Evolutionary conservation across 2,113 vertebrate genomes (phyloP), one percentile per base, ranked within the genome.

Genomic region (Calyptommatus sinebrachiatus): DNA sequence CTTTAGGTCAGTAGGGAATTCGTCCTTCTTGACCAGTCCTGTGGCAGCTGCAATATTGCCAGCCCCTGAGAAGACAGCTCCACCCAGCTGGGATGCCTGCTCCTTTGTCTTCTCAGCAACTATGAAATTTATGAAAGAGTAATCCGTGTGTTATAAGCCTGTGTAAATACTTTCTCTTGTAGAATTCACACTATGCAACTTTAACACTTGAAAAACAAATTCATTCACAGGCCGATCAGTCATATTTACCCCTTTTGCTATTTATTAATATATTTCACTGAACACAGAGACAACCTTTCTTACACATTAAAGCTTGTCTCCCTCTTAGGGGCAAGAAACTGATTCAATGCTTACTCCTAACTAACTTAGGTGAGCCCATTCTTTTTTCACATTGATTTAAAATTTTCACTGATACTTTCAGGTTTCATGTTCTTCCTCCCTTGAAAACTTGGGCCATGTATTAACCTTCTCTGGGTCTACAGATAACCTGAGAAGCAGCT

Each of bases 31-130:
- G 92, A 95, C 94, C 88, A 99, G 93, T 68, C 98, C 98, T 0
- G 98, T 99, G 87, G 98, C 98, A 0, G 97, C 97, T 0, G 95
- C 98, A 0, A 99, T 99, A 92, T 99, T 99, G 78, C 97, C 98
- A 0, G 96, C 96, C 0, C 96, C 96, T 0, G 96, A 94, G 85
- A 97, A 94, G 0, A 98, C 94, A 0, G 97, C 98, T 71, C 97
- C 98, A 0, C 97, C 97, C 85, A 97, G 91, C 71, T 97, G 95
- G 73, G 97, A 97, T 0, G 96, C 97, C 88, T 97, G 95, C 81
- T 97, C 97, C 94, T 97, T 98, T 21, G 98, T 99, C 91, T 97
- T 99, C 94, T 99, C 98, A 80, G 98, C 98, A 96, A 99, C 98
- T 99, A 89, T 65, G 87, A 89, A 84, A 84, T 63, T 11, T 76